These are phyloP conservation scores for Diplodus puntazzo DNA, from an alignment of 2,797 vertebrate species.

Conservation along the genomic window DNA sequence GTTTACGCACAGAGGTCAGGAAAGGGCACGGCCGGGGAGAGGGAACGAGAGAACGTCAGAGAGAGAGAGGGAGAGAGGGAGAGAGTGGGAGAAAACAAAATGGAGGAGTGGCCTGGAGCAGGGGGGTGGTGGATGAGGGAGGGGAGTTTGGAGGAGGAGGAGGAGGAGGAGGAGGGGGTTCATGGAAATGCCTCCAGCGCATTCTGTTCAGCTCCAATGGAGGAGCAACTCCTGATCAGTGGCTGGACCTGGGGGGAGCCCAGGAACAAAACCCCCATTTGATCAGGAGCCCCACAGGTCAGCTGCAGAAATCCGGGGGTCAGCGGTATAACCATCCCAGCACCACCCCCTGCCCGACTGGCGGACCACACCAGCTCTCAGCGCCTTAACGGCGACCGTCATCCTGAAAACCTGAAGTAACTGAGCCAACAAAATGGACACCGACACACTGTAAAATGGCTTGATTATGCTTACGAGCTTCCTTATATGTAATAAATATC, in stretches of 20 bases:
- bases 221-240: slow-evolving; percentile 77
- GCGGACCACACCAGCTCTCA: slow-evolving; percentile 52
- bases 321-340: slow-evolving; percentile 50
- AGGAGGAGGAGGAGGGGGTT: slow-evolving; percentile 61
- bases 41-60: slow-evolving; percentile 56
- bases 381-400: slow-evolving; percentile 20
- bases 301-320: slow-evolving; percentile 70
- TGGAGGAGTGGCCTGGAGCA: slow-evolving; percentile 74
- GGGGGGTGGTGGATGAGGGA: slow-evolving; percentile 53
- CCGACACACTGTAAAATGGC: slow-evolving; percentile 27
- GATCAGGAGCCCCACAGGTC: slow-evolving; percentile 75
- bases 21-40: slow-evolving; percentile 80
- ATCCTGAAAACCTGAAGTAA: slow-evolving; percentile 28
- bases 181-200: slow-evolving; percentile 80
- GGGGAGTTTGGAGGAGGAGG: slow-evolving; percentile 54
- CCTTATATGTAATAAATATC: slow-evolving; percentile 66
- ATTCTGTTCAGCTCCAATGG: slow-evolving; percentile 82
- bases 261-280: slow-evolving; percentile 70
- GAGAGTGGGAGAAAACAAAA: slow-evolving; percentile 67
- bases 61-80: slow-evolving; percentile 36
- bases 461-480: slow-evolving; percentile 47
- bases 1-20: slow-evolving; percentile 83
- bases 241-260: slow-evolving; percentile 57
- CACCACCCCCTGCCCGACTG: slow-evolving; percentile 42
- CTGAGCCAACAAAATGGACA: slow-evolving; percentile 46